Percentiles rank a stretch among this genome's conserved stretches.
phyloP scores from a whole-genome alignment of 2,888 invertebrate species.

The Marronus borbonicus region DNA sequence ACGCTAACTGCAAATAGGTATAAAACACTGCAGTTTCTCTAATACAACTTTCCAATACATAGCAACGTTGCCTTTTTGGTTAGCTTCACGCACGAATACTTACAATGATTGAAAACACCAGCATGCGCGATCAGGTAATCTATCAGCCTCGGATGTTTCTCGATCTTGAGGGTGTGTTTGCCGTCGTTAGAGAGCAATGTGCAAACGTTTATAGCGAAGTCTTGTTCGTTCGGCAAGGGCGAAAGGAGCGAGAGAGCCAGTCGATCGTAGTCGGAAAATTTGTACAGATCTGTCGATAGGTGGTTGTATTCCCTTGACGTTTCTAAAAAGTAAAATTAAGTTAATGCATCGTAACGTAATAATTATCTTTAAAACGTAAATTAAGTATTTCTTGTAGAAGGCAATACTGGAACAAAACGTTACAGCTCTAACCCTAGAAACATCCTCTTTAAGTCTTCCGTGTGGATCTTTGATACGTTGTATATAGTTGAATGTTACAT shows the following conservation, averaged over 20 bases:
- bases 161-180: conserved; percentile 88
- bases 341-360: background rate
- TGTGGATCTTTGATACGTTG: no score
- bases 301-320: conserved; percentile 77
- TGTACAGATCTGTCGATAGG: conserved; percentile 79
- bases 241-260: conserved; percentile 92
- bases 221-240: conserved; percentile 98
- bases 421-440: background rate
- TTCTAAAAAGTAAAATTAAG: conserved; percentile 66
- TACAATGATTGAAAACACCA: conserved; percentile 92
- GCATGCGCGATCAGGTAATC: conserved; percentile 94
- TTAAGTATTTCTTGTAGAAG: background rate
- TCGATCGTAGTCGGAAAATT: conserved; percentile 85
- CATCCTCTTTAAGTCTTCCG: no score
- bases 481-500: no score
- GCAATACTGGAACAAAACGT: background rate
- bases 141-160: conserved; percentile 88
- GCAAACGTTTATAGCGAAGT: conserved; percentile 98
- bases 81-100: conserved; percentile 65
- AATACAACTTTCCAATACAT: no score
- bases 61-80: no score
- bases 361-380: no score
- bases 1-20: no score
- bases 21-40: background rate
- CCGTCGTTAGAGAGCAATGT: conserved; percentile 96